Evolutionary conservation across 2,888 invertebrate species (phyloP).

Genomic region (Netelia fuscicornis): DNA sequence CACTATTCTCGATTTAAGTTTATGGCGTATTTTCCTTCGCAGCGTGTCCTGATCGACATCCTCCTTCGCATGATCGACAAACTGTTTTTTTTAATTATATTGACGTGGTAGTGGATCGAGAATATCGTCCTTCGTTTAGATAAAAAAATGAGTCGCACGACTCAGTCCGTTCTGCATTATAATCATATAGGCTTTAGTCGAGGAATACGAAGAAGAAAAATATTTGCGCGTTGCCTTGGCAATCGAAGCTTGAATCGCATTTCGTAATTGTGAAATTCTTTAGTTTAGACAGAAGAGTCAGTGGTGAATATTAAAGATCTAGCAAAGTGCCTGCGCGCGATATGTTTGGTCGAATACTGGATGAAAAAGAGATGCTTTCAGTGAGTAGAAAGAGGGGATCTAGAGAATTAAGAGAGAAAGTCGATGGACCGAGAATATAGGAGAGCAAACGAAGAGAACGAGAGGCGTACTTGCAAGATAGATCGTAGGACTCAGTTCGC

Average conservation of each 20-base stretch:
- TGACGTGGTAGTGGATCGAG: conserved; percentile 59
- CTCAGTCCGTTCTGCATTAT: conserved; percentile 61
- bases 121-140: conserved; percentile 60
- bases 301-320: neutral
- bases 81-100: conserved; percentile 43
- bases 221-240: no score
- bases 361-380: conserved; percentile 9
- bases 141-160: conserved; percentile 65
- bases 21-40: neutral
- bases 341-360: conserved; percentile 14
- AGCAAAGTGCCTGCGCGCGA: neutral
- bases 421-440: conserved; percentile 53
- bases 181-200: conserved; percentile 44
- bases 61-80: neutral
- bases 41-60: conserved; percentile 10
- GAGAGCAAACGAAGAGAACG: conserved; percentile 31
- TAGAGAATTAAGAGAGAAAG: conserved; percentile 14
- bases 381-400: conserved; percentile 35
- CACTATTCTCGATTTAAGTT: conserved; percentile 20
- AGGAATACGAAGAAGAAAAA: no score
- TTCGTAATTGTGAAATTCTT: no score
- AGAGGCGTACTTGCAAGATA: conserved; percentile 74
- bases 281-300: no score
- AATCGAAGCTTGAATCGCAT: no score
- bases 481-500: conserved; percentile 78